A percentile compares a stretch with the other conserved stretches of the same genome.
These are phyloP conservation scores for Taenaris catops DNA, from an alignment of 2,888 invertebrate genomes.

Conservation along the genomic window DNA sequence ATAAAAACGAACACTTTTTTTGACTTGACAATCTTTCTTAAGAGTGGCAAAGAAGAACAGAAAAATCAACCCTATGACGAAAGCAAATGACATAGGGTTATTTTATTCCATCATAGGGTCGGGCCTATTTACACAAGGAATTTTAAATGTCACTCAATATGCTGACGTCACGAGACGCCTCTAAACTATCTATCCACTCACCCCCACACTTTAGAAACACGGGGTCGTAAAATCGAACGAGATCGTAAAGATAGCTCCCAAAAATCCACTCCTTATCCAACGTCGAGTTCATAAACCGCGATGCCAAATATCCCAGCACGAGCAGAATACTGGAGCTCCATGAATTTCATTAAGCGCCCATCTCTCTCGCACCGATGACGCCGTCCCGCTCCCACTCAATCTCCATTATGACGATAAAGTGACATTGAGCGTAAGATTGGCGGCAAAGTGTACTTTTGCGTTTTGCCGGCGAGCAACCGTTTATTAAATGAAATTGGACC, in stretches of 20 bases:
- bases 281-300: slow-evolving; percentile 8
- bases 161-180: too few relatives aligned
- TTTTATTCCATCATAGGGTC: too few relatives aligned
- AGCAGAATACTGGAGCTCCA: slow-evolving; percentile 14
- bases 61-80: too few relatives aligned
- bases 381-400: slow-evolving; percentile 37
- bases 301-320: slow-evolving; percentile 8
- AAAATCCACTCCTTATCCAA: slow-evolving; percentile 4
- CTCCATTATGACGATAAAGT: slow-evolving; percentile 70
- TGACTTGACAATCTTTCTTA: too few relatives aligned
- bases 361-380: slow-evolving; percentile 22
- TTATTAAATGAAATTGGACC: too few relatives aligned
- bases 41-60: too few relatives aligned
- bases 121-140: too few relatives aligned
- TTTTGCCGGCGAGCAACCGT: slow-evolving; percentile 10
- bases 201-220: neutral
- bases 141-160: too few relatives aligned
- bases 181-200: slow-evolving; percentile 5
- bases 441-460: slow-evolving; percentile 30
- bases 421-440: slow-evolving; percentile 72
- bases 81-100: too few relatives aligned
- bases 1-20: too few relatives aligned
- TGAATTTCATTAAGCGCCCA: slow-evolving; percentile 42
- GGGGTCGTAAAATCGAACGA: slow-evolving; percentile 9
- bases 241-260: slow-evolving; percentile 13